Percentiles rank a stretch among this genome's conserved stretches.
phyloP scores from a whole-genome alignment of 2,888 invertebrate genomes.

The Caprella mutica region DNA sequence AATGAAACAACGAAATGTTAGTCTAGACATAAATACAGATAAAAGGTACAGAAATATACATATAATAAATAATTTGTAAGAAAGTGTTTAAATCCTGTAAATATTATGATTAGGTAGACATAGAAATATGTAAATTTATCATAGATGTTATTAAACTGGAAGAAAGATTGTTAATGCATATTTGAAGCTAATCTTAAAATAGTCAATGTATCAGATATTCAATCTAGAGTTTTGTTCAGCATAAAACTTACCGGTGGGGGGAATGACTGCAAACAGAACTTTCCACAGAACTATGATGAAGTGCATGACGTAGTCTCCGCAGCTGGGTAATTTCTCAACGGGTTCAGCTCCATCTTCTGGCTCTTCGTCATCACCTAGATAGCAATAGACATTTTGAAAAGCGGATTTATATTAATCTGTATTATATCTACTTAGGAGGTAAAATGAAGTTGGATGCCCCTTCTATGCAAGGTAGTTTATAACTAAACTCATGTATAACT shows the following conservation, averaged over 20 bases:
- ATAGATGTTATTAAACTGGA: not conserved
- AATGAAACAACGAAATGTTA: too few species aligned
- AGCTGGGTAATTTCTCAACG: conserved; percentile 61
- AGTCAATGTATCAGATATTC: not conserved
- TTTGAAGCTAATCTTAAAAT: not conserved
- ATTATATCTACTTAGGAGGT: too few species aligned
- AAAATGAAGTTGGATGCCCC: too few species aligned
- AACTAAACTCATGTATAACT: too few species aligned
- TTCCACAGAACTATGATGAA: conserved; percentile 97
- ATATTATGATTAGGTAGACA: too few species aligned
- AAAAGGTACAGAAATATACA: too few species aligned
- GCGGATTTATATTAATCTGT: too few species aligned
- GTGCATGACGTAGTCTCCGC: conserved; percentile 89
- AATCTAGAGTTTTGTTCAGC: not conserved
- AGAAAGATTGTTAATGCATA: not conserved
- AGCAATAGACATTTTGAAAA: not conserved
- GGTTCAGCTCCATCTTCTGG: conserved; percentile 45
- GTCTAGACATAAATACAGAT: too few species aligned
- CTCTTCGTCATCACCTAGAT: conserved; percentile 40
- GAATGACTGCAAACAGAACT: conserved; percentile 89
- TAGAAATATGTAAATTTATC: too few species aligned
- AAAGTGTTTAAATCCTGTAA: too few species aligned
- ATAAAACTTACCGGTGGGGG: conserved; percentile 71
- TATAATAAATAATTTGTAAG: too few species aligned
- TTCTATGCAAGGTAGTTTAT: too few species aligned